Evolutionary conservation across 2,113 vertebrate genomes (phyloP), one percentile per base, ranked within the genome.

Genomic region (Myrmophylax atrothorax): DNA sequence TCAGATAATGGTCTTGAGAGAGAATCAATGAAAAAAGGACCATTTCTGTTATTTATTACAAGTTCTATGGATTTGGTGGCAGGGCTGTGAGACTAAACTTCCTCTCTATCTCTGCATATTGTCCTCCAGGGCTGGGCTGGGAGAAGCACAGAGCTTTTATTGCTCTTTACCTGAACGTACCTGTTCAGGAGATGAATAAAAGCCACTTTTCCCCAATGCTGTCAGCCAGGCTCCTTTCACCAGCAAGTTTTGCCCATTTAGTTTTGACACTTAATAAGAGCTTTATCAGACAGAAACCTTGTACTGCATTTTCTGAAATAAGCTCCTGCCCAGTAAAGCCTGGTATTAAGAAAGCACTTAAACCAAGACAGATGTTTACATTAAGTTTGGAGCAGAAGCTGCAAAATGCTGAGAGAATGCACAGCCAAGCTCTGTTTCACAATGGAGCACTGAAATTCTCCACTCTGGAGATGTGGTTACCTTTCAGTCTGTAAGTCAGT

Each of bases 101-200:
- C 53, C 23, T 56, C 62, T 83, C 63, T 46, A 0, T 37, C 84
- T 69, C 83, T 76, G 50, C 42, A 12, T 8, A 52, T 83, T 49
- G n/a, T 87, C 78, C 93, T 85, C 50, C 38, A 35, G 93, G 82
- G 74, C 75, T 20, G 87, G 82, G 70, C 2, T 50, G 70, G 70
- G 87, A 12, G 18, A 17, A 70, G 38, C 67, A 38, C 16, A 2
- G 75, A 26, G 78, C 38, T 95, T 92, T 96, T 63, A 35, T 38
- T 3, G 8, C 70, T 26, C 70, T 78, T 58, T 13, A 10, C 55
- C 67, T 80, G 42, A 38, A 47, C n/a, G 75, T 46, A 80, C 82
- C 85, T 92, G 72, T 3, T 75, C 56, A 44, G 94, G 52, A 90
- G 93, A 93, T 56, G 87, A 90, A 86, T 78, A n/a, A 86, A 94